Evolutionary conservation across 1,140 invertebrate genomes (phyloP).

Genomic region (Aphidius gifuensis): DNA sequence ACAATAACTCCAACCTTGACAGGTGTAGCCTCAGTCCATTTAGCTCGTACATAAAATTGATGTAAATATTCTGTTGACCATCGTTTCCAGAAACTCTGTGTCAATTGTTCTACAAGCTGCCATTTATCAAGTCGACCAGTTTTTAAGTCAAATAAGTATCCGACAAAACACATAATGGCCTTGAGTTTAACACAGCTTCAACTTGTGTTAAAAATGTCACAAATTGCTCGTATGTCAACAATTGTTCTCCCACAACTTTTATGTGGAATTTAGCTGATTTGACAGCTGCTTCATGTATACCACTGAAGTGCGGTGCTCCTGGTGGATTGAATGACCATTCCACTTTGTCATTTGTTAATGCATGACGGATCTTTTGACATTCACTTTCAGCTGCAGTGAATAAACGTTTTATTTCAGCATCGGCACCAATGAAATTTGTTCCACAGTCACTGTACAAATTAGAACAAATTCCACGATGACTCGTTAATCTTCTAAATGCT

Average conservation of each 20-base stretch:
- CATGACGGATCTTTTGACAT: background rate
- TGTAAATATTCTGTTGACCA: too few relatives aligned
- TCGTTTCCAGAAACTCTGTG: too few relatives aligned
- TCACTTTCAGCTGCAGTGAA: background rate
- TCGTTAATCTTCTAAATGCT: background rate
- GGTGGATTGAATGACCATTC: conserved; percentile 45
- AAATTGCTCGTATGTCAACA: background rate
- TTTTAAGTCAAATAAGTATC: too few relatives aligned
- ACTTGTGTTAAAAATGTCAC: background rate
- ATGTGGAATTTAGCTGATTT: conserved; percentile 28
- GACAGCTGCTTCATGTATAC: conserved; percentile 41
- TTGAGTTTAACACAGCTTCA: background rate
- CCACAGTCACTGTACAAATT: background rate
- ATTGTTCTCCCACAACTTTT: background rate
- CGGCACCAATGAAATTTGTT: background rate
- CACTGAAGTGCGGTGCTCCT: conserved; percentile 34
- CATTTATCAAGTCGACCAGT: too few relatives aligned
- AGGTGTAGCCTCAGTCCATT: too few relatives aligned
- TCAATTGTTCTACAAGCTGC: too few relatives aligned
- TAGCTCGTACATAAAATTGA: too few relatives aligned
- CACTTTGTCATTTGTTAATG: conserved; percentile 24
- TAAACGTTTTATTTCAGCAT: background rate
- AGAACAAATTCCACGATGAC: background rate
- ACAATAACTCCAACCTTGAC: too few relatives aligned
- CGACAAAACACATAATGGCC: too few relatives aligned